These are phyloP conservation scores for Pseudolaguvia tuberculata DNA, from an alignment of 2,113 vertebrate species.

Conservation along the genomic window DNA sequence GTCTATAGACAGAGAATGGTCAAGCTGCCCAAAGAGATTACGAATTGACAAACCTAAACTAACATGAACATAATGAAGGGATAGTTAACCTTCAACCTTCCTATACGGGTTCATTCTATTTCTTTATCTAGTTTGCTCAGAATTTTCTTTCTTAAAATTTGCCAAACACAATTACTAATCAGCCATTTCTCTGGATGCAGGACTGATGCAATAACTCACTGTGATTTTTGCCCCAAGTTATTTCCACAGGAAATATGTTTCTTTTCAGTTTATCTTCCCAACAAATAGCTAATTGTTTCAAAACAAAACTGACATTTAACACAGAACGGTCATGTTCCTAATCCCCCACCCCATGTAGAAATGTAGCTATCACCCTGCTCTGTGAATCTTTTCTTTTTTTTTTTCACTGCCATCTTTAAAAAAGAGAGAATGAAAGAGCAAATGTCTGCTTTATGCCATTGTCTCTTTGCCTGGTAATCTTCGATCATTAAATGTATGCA, in stretches of 20 bases:
- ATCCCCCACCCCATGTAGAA: constrained; percentile 25
- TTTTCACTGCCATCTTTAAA: constrained; percentile 13
- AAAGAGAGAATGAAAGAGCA: constrained; percentile 36
- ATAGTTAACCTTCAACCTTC: constrained; percentile 72
- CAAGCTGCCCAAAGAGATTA: constrained; percentile 67
- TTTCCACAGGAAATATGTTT: constrained; percentile 99
- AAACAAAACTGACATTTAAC: constrained; percentile 80
- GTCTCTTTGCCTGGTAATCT: constrained; percentile 99
- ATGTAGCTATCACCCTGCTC: constrained; percentile 50
- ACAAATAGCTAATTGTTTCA: constrained; percentile 84
- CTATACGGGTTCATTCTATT: constrained; percentile 69
- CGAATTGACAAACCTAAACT: constrained; percentile 71
- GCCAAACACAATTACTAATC: constrained; percentile 61
- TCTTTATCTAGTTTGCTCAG: constrained; percentile 54
- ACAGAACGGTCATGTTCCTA: constrained; percentile 63
- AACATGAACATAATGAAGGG: constrained; percentile 70
- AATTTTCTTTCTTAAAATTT: constrained; percentile 45
- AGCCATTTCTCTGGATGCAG: constrained; percentile 81
- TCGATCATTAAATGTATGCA: constrained; percentile 99
- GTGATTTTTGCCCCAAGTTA: constrained; percentile 85
- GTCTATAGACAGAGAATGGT: constrained; percentile 62
- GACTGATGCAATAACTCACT: constrained; percentile 93
- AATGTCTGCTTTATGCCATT: constrained; percentile 82
- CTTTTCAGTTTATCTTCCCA: constrained; percentile 65
- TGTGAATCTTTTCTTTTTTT: constrained; percentile 1